Conservation (phyloP, 2,888 invertebrate species). For the Tanytarsus gracilentus region DNA sequence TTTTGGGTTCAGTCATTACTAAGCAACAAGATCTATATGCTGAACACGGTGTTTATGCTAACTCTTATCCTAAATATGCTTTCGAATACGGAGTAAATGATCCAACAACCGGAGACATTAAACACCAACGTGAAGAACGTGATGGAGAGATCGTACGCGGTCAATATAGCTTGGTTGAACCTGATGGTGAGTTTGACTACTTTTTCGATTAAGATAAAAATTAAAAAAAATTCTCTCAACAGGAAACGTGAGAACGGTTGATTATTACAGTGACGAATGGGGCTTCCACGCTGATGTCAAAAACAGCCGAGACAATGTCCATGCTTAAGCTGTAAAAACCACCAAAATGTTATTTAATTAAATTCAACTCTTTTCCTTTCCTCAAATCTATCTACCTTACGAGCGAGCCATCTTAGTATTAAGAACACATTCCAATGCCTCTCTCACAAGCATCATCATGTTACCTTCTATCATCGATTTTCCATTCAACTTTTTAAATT, state of each 20-base stretch:
- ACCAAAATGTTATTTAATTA: constrained; percentile 1
- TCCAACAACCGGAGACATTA: constrained; percentile 63
- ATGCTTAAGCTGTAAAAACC: neutral
- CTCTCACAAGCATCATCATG: too few relatives aligned
- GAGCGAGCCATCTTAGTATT: too few relatives aligned
- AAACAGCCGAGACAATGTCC: constrained; percentile 51
- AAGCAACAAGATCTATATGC: constrained; percentile 57
- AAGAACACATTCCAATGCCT: too few relatives aligned
- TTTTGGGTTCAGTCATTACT: constrained; percentile 49
- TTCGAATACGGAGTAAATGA: constrained; percentile 67
- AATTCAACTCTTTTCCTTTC: too few relatives aligned
- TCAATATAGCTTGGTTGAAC: constrained; percentile 59
- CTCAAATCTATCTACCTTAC: too few relatives aligned
- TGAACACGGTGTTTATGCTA: constrained; percentile 41
- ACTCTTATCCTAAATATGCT: constrained; percentile 51
- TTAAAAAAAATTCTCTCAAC: neutral
- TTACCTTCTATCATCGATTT: too few relatives aligned
- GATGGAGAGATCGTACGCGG: constrained; percentile 66
- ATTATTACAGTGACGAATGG: constrained; percentile 64
- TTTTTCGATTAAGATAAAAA: neutral
- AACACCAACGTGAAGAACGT: constrained; percentile 62
- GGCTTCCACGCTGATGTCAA: constrained; percentile 66
- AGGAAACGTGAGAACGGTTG: constrained; percentile 49
- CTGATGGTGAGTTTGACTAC: constrained; percentile 56
- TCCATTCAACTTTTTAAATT: too few relatives aligned